These are phyloP conservation scores for Petrocephalus zakoni DNA, from an alignment of 2,113 vertebrate genomes.

Conservation along the genomic window DNA sequence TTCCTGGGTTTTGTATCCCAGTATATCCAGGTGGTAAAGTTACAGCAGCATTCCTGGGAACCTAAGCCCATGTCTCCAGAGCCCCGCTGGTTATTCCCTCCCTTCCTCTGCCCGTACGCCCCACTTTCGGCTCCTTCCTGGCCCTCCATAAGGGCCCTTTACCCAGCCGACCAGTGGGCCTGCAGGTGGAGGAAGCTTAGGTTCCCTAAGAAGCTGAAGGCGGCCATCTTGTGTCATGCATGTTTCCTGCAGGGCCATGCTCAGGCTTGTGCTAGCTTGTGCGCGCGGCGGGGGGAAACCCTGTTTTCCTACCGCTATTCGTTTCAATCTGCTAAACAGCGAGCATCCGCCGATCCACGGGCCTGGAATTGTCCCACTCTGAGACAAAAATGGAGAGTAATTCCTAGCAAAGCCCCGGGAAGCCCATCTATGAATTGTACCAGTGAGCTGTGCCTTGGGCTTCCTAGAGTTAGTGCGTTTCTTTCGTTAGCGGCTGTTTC, in stretches of 20 bases:
- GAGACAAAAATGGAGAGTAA: slow-evolving; percentile 32
- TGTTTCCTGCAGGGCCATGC: slow-evolving; percentile 26
- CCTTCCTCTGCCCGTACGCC: not conserved
- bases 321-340: slow-evolving; percentile 37
- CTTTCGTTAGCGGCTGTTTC: not conserved
- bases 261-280: slow-evolving; percentile 18
- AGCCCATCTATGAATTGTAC: slow-evolving; percentile 19
- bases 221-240: slow-evolving; percentile 47
- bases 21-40: not conserved
- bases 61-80: not conserved
- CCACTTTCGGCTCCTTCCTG: not conserved
- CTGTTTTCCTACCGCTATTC: slow-evolving; percentile 32
- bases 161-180: not conserved
- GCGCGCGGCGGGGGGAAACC: slow-evolving; percentile 23
- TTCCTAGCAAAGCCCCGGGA: slow-evolving; percentile 28
- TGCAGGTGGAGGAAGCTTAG: not conserved
- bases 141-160: not conserved
- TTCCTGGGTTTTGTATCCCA: not conserved
- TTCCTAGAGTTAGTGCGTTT: slow-evolving; percentile 20
- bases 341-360: slow-evolving; percentile 24
- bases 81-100: not conserved
- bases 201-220: slow-evolving; percentile 48
- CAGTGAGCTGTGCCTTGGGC: slow-evolving; percentile 32
- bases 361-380: slow-evolving; percentile 23
- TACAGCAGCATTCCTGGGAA: not conserved